These are phyloP conservation scores for Norana najaformis DNA, from an alignment of 2,888 invertebrate genomes.

Conservation along the genomic window DNA sequence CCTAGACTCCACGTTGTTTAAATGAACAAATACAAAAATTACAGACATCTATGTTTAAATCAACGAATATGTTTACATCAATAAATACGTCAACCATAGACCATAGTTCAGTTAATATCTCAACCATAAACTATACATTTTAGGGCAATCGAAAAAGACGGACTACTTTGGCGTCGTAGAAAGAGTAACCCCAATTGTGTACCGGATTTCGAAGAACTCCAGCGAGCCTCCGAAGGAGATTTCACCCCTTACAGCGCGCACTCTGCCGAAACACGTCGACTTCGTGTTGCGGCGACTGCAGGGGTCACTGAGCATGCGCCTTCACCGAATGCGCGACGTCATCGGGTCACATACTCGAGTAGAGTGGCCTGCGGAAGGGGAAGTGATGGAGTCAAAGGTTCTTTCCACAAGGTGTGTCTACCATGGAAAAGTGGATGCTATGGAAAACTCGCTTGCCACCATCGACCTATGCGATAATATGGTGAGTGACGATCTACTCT, in stretches of 20 bases:
- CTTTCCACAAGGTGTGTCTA: neutral
- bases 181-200: neutral
- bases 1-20: too few species aligned
- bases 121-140: neutral
- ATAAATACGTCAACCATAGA: too few species aligned
- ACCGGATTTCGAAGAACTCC: neutral
- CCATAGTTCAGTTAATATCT: too few species aligned
- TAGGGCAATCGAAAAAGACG: neutral
- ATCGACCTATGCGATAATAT: neutral
- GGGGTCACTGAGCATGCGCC: slow-evolving; percentile 18
- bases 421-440: slow-evolving; percentile 18
- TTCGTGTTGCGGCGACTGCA: neutral
- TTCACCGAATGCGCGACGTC: neutral
- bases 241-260: neutral
- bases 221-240: slow-evolving; percentile 6
- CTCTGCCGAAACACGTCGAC: neutral
- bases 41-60: too few species aligned
- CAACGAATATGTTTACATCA: too few species aligned
- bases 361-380: neutral
- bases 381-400: neutral
- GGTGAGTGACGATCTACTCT: neutral
- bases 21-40: too few species aligned
- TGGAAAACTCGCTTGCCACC: slow-evolving; percentile 18
- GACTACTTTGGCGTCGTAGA: slow-evolving; percentile 8
- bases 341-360: slow-evolving; percentile 15